These are phyloP conservation scores for Thalassoma bifasciatum DNA, from an alignment of 2,113 vertebrate genomes.

Conservation along the genomic window DNA sequence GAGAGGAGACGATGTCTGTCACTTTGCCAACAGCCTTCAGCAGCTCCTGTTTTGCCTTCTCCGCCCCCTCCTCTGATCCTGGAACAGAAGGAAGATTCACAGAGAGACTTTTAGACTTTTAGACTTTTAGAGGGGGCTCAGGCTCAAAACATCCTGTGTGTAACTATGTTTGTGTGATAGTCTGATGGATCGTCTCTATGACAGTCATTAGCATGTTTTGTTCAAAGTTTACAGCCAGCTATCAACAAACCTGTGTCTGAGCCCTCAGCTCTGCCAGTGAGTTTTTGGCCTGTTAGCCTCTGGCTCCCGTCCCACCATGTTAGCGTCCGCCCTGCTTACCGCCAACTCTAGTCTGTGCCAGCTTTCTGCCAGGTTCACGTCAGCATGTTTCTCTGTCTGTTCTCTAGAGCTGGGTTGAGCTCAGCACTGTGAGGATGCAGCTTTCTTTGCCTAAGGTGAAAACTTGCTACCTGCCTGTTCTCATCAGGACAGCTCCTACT, in stretches of 20 bases:
- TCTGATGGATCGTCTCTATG: too few species aligned
- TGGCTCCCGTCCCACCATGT: neutral
- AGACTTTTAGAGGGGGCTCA: too few species aligned
- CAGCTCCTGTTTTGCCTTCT: constrained; percentile 77
- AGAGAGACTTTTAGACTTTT: neutral
- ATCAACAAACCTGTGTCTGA: too few species aligned
- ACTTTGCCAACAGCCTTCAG: constrained; percentile 82
- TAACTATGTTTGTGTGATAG: too few species aligned
- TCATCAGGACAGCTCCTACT: neutral
- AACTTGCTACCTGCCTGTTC: neutral
- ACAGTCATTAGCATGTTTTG: too few species aligned
- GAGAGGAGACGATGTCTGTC: constrained; percentile 86
- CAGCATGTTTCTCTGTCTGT: neutral
- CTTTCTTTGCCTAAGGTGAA: neutral
- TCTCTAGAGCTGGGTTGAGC: neutral
- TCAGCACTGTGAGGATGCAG: neutral
- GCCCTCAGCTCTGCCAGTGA: neutral
- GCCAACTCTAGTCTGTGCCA: neutral
- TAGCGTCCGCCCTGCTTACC: neutral
- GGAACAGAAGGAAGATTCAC: neutral
- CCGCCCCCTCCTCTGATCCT: constrained; percentile 85
- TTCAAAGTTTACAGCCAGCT: neutral
- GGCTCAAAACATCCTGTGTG: neutral
- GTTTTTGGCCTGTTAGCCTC: neutral
- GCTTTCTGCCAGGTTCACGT: neutral